Conservation (phyloP, 2,113 vertebrate species). For the Apteryx mantelli region DNA sequence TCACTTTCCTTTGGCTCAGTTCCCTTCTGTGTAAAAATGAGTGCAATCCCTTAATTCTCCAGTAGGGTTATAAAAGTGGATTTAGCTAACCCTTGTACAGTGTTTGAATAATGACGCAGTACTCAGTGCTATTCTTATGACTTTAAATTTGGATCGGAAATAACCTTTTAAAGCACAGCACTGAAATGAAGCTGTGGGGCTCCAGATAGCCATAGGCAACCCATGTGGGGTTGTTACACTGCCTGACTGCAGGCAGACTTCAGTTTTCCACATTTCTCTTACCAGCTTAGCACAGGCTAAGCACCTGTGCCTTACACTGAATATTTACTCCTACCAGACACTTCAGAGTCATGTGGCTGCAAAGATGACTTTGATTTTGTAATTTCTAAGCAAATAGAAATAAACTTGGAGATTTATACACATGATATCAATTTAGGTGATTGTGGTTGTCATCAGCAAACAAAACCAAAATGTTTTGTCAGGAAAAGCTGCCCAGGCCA, state of each 20-base stretch:
- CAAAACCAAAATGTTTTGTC: not conserved
- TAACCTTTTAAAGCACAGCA: not conserved
- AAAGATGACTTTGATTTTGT: not conserved
- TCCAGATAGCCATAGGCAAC: not conserved
- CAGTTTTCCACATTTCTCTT: not conserved
- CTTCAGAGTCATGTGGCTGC: not conserved
- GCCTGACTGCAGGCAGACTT: not conserved
- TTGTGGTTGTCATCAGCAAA: not conserved
- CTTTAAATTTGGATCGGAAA: not conserved
- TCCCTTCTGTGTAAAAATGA: not conserved
- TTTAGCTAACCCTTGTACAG: not conserved
- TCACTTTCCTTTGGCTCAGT: not conserved
- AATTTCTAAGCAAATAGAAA: not conserved
- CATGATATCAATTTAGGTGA: not conserved
- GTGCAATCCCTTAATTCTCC: not conserved
- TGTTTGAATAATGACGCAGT: not conserved
- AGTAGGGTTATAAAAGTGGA: not conserved
- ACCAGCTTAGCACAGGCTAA: not conserved
- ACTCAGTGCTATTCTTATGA: not conserved
- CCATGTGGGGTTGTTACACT: not conserved
- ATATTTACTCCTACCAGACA: not conserved
- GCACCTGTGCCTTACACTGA: not conserved
- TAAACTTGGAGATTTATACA: not conserved
- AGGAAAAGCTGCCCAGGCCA: not conserved
- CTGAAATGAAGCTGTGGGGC: not conserved